Evolutionary conservation across 2,113 vertebrate genomes (phyloP).

Genomic region (Cynocephalus volans): DNA sequence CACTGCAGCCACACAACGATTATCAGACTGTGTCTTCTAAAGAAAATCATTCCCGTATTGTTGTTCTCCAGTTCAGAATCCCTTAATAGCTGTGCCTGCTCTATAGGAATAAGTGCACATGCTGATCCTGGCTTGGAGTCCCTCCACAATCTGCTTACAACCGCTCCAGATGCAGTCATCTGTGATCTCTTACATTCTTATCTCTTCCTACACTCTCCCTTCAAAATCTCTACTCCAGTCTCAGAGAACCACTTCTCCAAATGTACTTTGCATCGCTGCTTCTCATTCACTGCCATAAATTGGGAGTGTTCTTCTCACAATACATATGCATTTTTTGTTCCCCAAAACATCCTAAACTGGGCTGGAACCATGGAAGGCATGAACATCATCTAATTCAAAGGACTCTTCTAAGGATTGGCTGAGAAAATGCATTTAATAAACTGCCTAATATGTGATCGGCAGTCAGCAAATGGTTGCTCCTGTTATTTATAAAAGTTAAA

Average conservation of each 20-base stretch:
- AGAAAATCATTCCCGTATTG: neutral
- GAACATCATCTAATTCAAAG: neutral
- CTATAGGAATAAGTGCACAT: neutral
- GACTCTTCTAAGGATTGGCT: neutral
- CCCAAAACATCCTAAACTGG: neutral
- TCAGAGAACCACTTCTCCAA: neutral
- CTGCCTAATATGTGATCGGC: neutral
- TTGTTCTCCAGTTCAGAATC: neutral
- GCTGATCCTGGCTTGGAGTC: neutral
- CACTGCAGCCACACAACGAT: neutral
- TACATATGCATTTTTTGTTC: neutral
- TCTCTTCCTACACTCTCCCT: neutral
- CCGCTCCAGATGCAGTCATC: neutral
- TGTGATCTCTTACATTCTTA: neutral
- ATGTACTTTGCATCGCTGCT: accelerated
- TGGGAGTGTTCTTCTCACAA: neutral
- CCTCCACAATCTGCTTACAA: neutral
- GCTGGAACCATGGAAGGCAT: neutral
- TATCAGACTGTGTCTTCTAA: neutral
- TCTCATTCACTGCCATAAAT: neutral
- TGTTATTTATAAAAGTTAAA: no score
- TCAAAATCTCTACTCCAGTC: neutral
- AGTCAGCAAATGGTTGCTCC: no score
- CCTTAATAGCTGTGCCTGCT: neutral
- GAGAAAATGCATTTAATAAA: neutral